Percentiles rank a stretch among this genome's conserved stretches.
These are phyloP conservation scores for Caranx melampygus DNA, from an alignment of 2,113 vertebrate genomes.

Conservation along the genomic window DNA sequence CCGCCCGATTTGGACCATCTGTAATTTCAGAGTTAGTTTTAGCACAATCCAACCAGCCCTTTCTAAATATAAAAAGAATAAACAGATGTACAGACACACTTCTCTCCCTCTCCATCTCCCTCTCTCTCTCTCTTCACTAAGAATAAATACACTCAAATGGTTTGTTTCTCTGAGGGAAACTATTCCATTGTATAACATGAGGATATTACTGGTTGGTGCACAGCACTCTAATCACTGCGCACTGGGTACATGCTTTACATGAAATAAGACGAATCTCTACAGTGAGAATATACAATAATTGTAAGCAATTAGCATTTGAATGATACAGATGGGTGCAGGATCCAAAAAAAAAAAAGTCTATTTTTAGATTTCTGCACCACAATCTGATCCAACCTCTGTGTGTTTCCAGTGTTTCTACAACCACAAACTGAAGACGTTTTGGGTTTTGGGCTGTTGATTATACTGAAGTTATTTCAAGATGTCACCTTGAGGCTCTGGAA, in stretches of 20 bases:
- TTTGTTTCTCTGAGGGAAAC: conserved; percentile 24
- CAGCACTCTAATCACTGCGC: not conserved
- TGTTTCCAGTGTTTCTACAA: not conserved
- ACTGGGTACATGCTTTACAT: not conserved
- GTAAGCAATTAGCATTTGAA: conserved; percentile 11
- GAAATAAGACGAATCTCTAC: not conserved
- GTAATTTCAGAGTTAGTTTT: conserved; percentile 75
- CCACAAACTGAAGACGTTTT: not conserved
- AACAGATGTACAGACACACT: conserved; percentile 56
- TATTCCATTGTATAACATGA: not conserved
- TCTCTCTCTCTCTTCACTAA: conserved; percentile 9
- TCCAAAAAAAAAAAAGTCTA: not conserved
- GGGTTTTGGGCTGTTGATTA: no score
- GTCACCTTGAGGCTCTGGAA: not conserved
- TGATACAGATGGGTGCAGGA: not conserved
- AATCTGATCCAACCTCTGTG: not conserved
- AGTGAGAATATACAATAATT: not conserved
- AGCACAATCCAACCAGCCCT: conserved; percentile 59
- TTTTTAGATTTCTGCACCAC: not conserved
- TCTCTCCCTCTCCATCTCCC: not conserved
- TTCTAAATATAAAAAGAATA: conserved; percentile 69
- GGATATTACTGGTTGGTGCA: conserved; percentile 1
- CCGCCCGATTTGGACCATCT: conserved; percentile 62
- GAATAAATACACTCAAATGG: conserved; percentile 23
- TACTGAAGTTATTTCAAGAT: not conserved